Evolutionary conservation across 1,140 invertebrate species (phyloP).

Genomic region (Bombus waltoni): DNA sequence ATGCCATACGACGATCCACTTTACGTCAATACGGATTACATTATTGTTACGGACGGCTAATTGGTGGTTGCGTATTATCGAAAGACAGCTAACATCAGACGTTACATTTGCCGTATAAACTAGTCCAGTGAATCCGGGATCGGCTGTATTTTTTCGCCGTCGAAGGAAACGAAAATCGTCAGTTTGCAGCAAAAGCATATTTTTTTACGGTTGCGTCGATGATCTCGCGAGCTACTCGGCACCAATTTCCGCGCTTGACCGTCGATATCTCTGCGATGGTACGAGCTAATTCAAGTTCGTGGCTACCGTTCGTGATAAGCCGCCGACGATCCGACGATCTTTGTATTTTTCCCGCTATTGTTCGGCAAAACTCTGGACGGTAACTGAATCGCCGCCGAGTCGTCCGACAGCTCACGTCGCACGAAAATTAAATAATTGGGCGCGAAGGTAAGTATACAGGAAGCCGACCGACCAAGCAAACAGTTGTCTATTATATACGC

Average conservation of each 20-base stretch:
- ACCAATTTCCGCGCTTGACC: too few species aligned
- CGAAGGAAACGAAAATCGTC: background rate
- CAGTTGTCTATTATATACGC: background rate
- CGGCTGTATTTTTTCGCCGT: background rate
- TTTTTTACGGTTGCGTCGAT: background rate
- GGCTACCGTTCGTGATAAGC: conserved; percentile 4
- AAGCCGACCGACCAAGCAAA: background rate
- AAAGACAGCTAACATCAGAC: background rate
- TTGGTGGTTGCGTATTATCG: background rate
- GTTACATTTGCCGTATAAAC: background rate
- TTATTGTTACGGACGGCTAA: background rate
- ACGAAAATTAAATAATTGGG: background rate
- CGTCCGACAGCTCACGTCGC: background rate
- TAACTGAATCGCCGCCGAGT: background rate
- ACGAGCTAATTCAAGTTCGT: background rate
- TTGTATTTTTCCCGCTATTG: background rate
- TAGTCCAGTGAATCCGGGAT: too few species aligned
- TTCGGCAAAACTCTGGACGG: background rate
- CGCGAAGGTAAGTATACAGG: too few species aligned
- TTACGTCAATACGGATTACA: background rate
- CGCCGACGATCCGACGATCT: background rate
- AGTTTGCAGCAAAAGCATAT: background rate
- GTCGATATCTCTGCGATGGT: background rate
- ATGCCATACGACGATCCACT: background rate
- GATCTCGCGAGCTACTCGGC: background rate